phyloP scores from a whole-genome alignment of 2,113 vertebrate species.

The Microtus richardsoni region DNA sequence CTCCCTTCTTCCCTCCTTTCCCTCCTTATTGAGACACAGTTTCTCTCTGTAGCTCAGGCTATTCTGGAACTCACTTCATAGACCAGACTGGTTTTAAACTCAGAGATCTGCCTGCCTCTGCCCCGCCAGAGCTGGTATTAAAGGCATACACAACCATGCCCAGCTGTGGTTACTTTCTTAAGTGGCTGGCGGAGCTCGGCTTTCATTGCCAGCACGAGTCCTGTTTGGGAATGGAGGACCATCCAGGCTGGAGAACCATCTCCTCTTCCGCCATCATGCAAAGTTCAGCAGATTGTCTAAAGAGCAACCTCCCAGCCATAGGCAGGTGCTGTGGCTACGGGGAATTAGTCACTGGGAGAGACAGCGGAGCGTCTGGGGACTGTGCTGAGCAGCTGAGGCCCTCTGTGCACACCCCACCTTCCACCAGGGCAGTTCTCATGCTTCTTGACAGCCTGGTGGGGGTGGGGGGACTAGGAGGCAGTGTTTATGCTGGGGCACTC shows the following conservation, averaged over 20 bases:
- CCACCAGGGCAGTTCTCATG: background rate
- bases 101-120: background rate
- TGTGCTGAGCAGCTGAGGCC: background rate
- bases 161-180: background rate
- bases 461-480: background rate
- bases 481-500: background rate
- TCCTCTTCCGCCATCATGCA: background rate
- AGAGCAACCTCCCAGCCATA: constrained; percentile 67
- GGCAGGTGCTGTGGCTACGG: constrained; percentile 54
- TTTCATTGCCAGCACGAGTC: constrained; percentile 3
- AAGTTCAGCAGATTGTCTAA: constrained; percentile 80
- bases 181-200: background rate
- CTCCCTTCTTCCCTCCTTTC: too few species aligned
- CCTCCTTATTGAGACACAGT: background rate
- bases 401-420: background rate
- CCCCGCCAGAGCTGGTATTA: background rate
- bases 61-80: background rate
- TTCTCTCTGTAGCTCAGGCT: background rate
- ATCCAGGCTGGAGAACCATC: background rate
- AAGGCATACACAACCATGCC: background rate
- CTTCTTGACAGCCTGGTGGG: background rate
- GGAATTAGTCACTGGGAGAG: constrained; percentile 70
- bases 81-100: background rate
- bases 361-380: constrained; percentile 41
- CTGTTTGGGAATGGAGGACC: background rate